Evolutionary conservation across 2,888 invertebrate species (phyloP), one percentile per base, ranked within the genome.

Genomic region (Odontocolon sp.): DNA sequence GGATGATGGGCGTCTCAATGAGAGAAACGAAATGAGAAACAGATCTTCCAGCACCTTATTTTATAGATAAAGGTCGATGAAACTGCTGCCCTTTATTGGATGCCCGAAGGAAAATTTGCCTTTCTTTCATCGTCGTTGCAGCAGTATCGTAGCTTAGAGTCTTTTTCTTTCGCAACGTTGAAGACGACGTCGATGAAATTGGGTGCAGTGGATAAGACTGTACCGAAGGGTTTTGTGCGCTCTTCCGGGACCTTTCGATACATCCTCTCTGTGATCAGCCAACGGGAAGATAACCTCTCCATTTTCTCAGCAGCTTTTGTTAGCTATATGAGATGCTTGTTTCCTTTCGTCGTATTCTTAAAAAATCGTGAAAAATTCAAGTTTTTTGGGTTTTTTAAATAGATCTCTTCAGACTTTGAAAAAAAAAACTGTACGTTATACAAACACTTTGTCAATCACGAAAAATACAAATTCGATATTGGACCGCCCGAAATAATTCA

Each of bases 271-370:
- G 52, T 73, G 73, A 33, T 45, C 57, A 73, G 61, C 67, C 73
- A 67, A 26, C 61, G 67, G 67, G 67, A 73, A 73, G 73, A 61
- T 67, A 67, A 61, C 59, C 52, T 67, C 59, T 67, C 59, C 33
- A 67, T 67, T 67, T 61, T 61, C 52, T n/a, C 33, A 66, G 50
- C n/a, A 52, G 23, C 14, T 3, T 63, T 42, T 11, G 28, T 45
- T 26, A 42, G 59, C 66, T 54, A 67, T 45, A 67, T n/a, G 45
- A 26, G 26, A 61, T n/a, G n/a, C n/a, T n/a, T n/a, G 5, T 45
- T 54, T 23, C 26, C 54, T 11, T 67, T 31, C 16, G n/a, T 21
- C 40, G 28, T 36, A 61, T 61, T 67, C 73, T 45, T 28, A 28
- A 28, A 28, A 28, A 28, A 28, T 28, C 28, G 28, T 4, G 6